phyloP scores from a whole-genome alignment of 2,797 vertebrate genomes.

The Setipinna tenuifilis region DNA sequence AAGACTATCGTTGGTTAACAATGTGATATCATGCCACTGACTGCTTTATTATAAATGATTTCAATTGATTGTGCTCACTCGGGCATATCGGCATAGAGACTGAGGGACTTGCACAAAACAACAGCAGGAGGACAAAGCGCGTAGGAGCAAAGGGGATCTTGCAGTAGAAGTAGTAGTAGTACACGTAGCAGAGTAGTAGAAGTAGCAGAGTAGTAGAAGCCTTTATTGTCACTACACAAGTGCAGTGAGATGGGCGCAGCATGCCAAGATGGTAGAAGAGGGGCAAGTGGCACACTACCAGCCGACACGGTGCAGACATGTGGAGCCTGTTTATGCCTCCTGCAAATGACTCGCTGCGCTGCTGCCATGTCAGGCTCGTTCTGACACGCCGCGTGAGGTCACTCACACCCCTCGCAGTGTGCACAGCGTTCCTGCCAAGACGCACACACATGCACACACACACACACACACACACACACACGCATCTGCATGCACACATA shows the following conservation, averaged over 20 bases:
- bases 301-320: not conserved
- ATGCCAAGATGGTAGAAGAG: not conserved
- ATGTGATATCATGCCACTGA: slow-evolving; percentile 29
- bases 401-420: slow-evolving; percentile 14
- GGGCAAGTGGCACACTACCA: not conserved
- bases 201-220: too few relatives aligned
- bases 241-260: too few relatives aligned
- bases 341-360: slow-evolving; percentile 1
- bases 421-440: slow-evolving; percentile 19
- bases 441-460: not conserved
- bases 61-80: not conserved
- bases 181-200: too few relatives aligned
- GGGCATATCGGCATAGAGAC: not conserved
- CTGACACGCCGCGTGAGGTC: slow-evolving; percentile 45
- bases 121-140: not conserved
- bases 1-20: not conserved
- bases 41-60: not conserved
- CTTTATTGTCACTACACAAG: too few relatives aligned
- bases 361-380: slow-evolving; percentile 29
- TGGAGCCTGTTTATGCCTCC: not conserved
- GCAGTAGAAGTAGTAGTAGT: not conserved
- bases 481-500: slow-evolving; percentile 14
- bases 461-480: slow-evolving; percentile 22
- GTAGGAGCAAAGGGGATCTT: not conserved
- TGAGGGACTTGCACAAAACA: not conserved